phyloP scores from a whole-genome alignment of 1,140 invertebrate genomes.

The Sipha flava region DNA sequence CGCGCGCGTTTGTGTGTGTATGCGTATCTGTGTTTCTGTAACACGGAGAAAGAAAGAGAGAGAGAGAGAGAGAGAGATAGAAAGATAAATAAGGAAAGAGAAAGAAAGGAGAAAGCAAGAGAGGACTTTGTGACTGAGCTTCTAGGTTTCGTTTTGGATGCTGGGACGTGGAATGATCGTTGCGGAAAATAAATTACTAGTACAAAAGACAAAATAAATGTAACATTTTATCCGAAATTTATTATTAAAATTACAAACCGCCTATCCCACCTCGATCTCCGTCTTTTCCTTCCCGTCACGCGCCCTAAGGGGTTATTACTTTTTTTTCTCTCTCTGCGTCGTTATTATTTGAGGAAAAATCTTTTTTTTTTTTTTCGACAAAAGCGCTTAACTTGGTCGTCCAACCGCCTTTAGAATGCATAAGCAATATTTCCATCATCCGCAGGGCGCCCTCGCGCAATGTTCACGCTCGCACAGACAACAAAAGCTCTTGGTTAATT shows the following conservation, averaged over 20 bases:
- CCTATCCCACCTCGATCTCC: background rate
- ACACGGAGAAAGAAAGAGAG: background rate
- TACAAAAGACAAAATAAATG: background rate
- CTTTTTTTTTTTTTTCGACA: background rate
- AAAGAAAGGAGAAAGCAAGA: background rate
- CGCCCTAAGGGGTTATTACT: background rate
- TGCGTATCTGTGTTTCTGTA: no score
- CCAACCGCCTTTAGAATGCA: background rate
- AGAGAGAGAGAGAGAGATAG: background rate
- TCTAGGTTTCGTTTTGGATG: background rate
- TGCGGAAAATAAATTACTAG: slow-evolving; percentile 1
- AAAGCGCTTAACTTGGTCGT: background rate
- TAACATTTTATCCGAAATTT: slow-evolving; percentile 4
- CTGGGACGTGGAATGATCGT: background rate
- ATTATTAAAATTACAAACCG: slow-evolving; percentile 6
- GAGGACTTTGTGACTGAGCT: background rate
- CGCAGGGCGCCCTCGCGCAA: background rate
- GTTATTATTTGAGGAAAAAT: background rate
- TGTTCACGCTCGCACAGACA: background rate
- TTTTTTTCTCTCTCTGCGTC: background rate
- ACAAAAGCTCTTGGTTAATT: background rate
- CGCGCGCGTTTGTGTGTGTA: no score
- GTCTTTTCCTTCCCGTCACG: background rate
- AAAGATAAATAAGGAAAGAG: no score
- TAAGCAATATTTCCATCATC: background rate